Evolutionary conservation across 2,888 invertebrate genomes (phyloP), one percentile per base, ranked within the genome.

Genomic region (Smittia sp.): DNA sequence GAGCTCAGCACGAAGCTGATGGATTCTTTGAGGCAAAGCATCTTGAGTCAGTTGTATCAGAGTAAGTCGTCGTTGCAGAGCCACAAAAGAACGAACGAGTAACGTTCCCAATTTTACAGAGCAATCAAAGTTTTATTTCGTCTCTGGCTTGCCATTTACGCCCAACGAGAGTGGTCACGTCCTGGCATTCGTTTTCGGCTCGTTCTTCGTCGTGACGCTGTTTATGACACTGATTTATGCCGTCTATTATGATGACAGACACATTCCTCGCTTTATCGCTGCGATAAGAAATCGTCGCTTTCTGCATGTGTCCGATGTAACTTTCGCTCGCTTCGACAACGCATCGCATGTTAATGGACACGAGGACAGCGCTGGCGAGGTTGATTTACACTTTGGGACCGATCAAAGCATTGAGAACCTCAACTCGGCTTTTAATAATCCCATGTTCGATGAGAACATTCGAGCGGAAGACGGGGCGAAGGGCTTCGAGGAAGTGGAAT

Each of bases 401-500:
- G 65, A 73, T 73, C 65, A 73, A 73, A 73, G 73, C 41, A 65
- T 73, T 15, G 73, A 73, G 24, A 65, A 73, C 62, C 13, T 73
- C 11, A 73, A 65, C 58, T 15, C 58, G 32, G 75, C 80, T 1
- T 83, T 83, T 68, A 79, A 82, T 74, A 82, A 82, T 78, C 82
- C 82, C 13, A 81, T 82, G 80, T 82, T 80, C 76, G 78, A 76
- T 63, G 27, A 63, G 20, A 63, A 63, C 15, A 79, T 98, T 93
- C 73, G 99, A 84, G 65, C 98, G 98, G n/a, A 95, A 88, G 74
- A 20, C n/a, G 46, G 24, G 24, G 39, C 3, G 39, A 58, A 25
- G 46, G n/a, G 39, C 13, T 15, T 54, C 22, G 58, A 58, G 4
- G 58, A 58, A 22, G 24, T 58, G 58, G 63, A 63, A 25, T 63